Evolutionary conservation across 2,113 vertebrate species (phyloP).

Genomic region (Macquaria ambigua): DNA sequence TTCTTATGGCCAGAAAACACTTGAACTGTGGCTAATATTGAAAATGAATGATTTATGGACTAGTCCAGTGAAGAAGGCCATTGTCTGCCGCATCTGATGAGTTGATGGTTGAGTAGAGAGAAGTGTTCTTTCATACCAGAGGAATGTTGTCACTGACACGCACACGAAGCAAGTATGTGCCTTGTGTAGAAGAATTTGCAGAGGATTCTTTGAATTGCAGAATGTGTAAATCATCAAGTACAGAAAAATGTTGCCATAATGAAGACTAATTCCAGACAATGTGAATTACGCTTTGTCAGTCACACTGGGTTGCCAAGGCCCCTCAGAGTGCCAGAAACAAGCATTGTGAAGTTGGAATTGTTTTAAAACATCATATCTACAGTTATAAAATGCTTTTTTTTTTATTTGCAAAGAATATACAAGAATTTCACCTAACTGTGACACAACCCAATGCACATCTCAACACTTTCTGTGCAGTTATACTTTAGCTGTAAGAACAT

Average conservation of each 20-base stretch:
- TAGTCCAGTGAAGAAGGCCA: constrained; percentile 33
- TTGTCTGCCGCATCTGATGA: constrained; percentile 46
- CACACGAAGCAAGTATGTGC: constrained; percentile 35
- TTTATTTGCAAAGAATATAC: neutral
- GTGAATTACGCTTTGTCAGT: neutral
- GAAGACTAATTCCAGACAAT: neutral
- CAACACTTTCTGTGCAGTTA: neutral
- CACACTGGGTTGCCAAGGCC: too few relatives aligned
- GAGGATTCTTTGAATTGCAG: constrained; percentile 19
- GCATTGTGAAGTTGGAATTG: neutral
- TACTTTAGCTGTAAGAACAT: neutral
- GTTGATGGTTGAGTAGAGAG: constrained; percentile 41
- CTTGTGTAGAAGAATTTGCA: neutral
- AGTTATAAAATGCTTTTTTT: neutral
- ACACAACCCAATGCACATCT: neutral
- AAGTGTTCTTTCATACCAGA: constrained; percentile 36
- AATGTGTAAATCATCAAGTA: constrained; percentile 13
- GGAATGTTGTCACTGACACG: constrained; percentile 40
- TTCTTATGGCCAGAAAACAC: constrained; percentile 18
- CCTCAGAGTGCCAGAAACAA: neutral
- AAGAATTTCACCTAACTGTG: neutral
- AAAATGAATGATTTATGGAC: constrained; percentile 63
- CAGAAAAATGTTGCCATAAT: constrained; percentile 5
- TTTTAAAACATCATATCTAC: neutral
- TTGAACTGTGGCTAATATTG: constrained; percentile 40